Percentiles rank a stretch among this genome's conserved stretches.
Evolutionary conservation across 2,888 invertebrate species (phyloP).

Genomic region (Thera obeliscata): DNA sequence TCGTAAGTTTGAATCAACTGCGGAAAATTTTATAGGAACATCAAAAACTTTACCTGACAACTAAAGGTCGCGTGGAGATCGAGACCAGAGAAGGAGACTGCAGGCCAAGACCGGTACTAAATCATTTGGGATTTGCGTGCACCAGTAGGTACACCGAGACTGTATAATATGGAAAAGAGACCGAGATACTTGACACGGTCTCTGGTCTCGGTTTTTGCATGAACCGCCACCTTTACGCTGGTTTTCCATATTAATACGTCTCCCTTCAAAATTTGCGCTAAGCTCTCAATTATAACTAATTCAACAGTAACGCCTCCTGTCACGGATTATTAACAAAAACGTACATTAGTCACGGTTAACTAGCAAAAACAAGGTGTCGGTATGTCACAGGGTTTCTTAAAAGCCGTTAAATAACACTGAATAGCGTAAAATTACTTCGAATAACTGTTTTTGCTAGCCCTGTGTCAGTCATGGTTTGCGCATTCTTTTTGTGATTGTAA

Average conservation of each 20-base stretch:
- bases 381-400: slow-evolving; percentile 37
- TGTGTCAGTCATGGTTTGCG: background rate
- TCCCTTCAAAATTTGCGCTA: slow-evolving; percentile 10
- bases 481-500: background rate
- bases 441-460: slow-evolving; percentile 15
- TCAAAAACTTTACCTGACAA: too few species aligned
- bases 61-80: too few species aligned
- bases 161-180: too few species aligned
- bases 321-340: slow-evolving; percentile 15
- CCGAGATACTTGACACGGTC: too few species aligned
- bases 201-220: too few species aligned
- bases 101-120: too few species aligned
- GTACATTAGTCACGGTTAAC: slow-evolving; percentile 23
- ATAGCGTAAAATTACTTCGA: slow-evolving; percentile 37
- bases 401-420: slow-evolving; percentile 34
- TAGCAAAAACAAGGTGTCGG: slow-evolving; percentile 31
- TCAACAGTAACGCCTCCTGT: background rate
- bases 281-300: slow-evolving; percentile 13
- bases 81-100: too few species aligned
- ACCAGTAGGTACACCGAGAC: too few species aligned
- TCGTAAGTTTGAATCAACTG: background rate
- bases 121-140: too few species aligned
- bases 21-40: too few species aligned
- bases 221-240: too few species aligned
- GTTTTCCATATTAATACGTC: too few species aligned